Evolutionary conservation across 92 coral and sea anemone genomes (phyloP), one percentile per base, ranked within the genome.

Genomic region (Zoanthus sociatus): DNA sequence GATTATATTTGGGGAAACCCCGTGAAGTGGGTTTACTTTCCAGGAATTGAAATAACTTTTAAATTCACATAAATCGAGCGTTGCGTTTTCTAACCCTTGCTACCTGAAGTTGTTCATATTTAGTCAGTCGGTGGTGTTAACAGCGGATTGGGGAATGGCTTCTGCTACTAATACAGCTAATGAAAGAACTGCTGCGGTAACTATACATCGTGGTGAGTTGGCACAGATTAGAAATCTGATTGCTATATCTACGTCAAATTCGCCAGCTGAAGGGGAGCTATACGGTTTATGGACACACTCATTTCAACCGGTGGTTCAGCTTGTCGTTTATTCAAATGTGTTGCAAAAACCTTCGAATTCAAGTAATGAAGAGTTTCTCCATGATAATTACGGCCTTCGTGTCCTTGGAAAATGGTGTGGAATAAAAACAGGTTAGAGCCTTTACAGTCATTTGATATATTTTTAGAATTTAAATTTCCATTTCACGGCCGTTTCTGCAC

Each of bases 251-350:
- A 26, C 26, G 26, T 21, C 20, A 12, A 21, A 14, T 53, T 45
- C 72, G 48, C 13, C 56, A 69, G 78, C 46, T 5, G 1, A 50
- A 15, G 94, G 94, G 8, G 73, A 85, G 50, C 73, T 92, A 16
- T 92, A 78, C 32, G 94, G 94, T 37, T 66, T 92, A 90, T 92
- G 94, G 94, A 92, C 92, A 44, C 90, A 89, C 5, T 88, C 94
- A 0, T 60, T 78, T 55, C 94, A 89, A 77, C 94, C 94, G 21
- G 94, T 92, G 15, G 21, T 92, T 42, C 94, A 92, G 72, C 64
- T 89, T 44, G 88, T 92, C 47, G 69, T 68, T 30, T 90, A 76
- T n/a, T 10, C 30, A 3, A 17, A 58, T 4, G 61, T 17, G 70
- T 9, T 17, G 0, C 26, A 44, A 4, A 17, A 42, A 66, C 15